Percentiles rank a stretch among this genome's conserved stretches.
Conservation (phyloP, 2,888 invertebrate species). For the Diarsia dahlii region DNA sequence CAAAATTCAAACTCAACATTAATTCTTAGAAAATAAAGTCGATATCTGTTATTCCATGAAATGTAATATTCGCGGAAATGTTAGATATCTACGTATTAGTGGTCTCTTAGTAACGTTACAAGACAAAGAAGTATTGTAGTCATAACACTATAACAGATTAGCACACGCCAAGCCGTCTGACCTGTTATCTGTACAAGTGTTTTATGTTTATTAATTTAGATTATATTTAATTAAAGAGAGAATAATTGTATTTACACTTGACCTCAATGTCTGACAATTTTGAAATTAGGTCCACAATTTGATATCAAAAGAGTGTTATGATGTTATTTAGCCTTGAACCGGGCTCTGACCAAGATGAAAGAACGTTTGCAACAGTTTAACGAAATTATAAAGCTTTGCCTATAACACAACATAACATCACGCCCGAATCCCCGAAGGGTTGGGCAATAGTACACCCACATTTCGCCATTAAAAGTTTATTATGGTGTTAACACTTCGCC, state of each 20-base stretch:
- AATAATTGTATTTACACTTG: conserved; percentile 17
- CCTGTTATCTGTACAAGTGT: conserved; percentile 34
- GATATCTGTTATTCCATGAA: not conserved
- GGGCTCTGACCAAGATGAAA: not conserved
- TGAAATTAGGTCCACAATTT: not conserved
- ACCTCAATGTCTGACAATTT: conserved; percentile 12
- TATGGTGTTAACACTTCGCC: too few relatives aligned
- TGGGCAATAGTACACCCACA: too few relatives aligned
- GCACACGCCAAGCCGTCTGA: conserved; percentile 40
- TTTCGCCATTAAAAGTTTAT: too few relatives aligned
- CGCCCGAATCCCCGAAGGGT: too few relatives aligned
- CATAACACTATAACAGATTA: conserved; percentile 15
- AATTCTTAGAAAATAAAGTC: not conserved
- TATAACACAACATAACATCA: too few relatives aligned
- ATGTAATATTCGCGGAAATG: conserved; percentile 7
- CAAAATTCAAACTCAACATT: not conserved
- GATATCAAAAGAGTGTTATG: conserved; percentile 1
- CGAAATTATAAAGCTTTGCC: not conserved
- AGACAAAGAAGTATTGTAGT: conserved; percentile 29
- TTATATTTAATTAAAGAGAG: not conserved
- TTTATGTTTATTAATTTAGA: conserved; percentile 20
- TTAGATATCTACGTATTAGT: not conserved
- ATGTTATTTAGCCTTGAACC: conserved; percentile 5
- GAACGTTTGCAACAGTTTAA: not conserved
- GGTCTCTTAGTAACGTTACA: not conserved